Conservation (phyloP, 2,888 invertebrate genomes). For the Lepetodrilus schrolli region DNA sequence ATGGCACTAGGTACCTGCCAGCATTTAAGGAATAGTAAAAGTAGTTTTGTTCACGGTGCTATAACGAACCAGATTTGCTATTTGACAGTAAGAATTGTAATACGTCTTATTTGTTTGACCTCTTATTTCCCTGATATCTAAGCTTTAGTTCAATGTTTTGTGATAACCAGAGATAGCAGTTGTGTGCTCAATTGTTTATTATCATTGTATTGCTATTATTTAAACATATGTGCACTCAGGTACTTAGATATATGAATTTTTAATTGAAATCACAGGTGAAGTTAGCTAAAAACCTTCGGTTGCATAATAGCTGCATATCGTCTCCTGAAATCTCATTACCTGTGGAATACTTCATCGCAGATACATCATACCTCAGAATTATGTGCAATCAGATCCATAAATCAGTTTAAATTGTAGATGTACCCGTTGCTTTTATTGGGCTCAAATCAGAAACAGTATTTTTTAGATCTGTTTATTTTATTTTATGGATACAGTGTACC, state of each 20-base stretch:
- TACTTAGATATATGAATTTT: too few relatives aligned
- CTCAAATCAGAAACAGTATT: constrained; percentile 8
- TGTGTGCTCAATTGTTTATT: constrained; percentile 13
- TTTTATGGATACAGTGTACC: not conserved
- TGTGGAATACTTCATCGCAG: not conserved
- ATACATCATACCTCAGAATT: constrained; percentile 18
- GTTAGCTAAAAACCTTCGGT: too few relatives aligned
- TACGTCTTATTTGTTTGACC: too few relatives aligned
- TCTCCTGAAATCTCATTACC: not conserved
- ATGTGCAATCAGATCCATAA: constrained; percentile 2
- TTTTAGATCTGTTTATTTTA: constrained; percentile 2
- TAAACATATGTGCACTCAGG: constrained; percentile 19
- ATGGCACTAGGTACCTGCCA: too few relatives aligned
- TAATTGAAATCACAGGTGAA: too few relatives aligned
- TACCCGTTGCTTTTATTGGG: not conserved
- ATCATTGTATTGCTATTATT: constrained; percentile 18
- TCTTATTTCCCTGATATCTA: not conserved
- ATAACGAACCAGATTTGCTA: not conserved
- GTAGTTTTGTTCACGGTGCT: constrained; percentile 7
- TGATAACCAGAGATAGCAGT: not conserved
- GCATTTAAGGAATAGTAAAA: not conserved
- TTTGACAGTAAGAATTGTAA: constrained; percentile 6
- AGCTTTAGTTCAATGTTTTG: constrained; percentile 11
- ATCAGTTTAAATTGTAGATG: not conserved
- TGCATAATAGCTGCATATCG: constrained; percentile 6